Evolutionary conservation across 1,140 invertebrate genomes (phyloP).

Genomic region (Polypedilum vanderplanki): DNA sequence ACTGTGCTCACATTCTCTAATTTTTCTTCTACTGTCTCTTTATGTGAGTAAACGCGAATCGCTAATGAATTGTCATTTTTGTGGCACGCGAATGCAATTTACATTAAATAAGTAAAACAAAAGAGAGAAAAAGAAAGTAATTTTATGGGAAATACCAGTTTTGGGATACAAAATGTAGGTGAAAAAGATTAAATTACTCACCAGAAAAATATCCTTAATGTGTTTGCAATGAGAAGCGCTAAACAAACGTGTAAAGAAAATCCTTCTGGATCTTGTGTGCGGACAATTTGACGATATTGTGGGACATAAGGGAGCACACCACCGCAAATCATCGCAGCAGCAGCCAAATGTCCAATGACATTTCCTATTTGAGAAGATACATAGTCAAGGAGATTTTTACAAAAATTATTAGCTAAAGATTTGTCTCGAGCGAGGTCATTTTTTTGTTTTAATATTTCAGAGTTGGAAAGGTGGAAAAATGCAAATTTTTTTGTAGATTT

Average conservation of each 20-base stretch:
- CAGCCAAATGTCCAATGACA: constrained; percentile 59
- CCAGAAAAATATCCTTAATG: constrained; percentile 96
- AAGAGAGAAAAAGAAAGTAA: constrained; percentile 11
- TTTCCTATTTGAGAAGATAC: constrained; percentile 38
- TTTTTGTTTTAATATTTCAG: too few relatives aligned
- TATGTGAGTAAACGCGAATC: background rate
- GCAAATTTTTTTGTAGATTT: too few relatives aligned
- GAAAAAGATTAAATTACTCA: constrained; percentile 49
- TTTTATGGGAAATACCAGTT: background rate
- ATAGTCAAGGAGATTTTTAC: too few relatives aligned
- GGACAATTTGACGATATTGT: constrained; percentile 87
- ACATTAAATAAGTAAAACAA: constrained; percentile 8
- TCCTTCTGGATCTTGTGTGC: constrained; percentile 84
- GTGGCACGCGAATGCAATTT: background rate
- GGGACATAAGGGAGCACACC: constrained; percentile 81
- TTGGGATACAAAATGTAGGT: too few relatives aligned
- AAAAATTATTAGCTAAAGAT: too few relatives aligned
- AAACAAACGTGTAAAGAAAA: constrained; percentile 96
- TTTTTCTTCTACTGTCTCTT: background rate
- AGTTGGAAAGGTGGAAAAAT: too few relatives aligned
- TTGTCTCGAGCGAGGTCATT: too few relatives aligned
- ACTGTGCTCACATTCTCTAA: too few relatives aligned
- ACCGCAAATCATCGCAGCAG: constrained; percentile 84
- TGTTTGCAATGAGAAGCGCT: constrained; percentile 90
- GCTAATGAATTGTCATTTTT: constrained; percentile 2